phyloP scores from a whole-genome alignment of 2,888 invertebrate species.

The Orgyia antiqua region DNA sequence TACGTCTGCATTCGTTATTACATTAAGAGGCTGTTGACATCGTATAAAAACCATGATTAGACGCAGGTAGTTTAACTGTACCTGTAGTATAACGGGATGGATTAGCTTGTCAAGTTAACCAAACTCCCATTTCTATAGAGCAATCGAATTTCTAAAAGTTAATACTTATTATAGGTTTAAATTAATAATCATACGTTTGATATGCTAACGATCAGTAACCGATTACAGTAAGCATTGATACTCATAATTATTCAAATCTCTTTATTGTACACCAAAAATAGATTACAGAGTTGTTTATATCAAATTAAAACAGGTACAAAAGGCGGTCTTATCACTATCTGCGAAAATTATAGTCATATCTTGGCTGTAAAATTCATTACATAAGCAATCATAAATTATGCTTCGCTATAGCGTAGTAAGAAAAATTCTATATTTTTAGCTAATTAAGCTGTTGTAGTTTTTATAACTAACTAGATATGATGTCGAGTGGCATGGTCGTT shows the following conservation, averaged over 20 bases:
- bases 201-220: conserved; percentile 35
- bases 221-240: conserved; percentile 31
- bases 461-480: no score
- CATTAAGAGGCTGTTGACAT: conserved; percentile 55
- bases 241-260: conserved; percentile 15
- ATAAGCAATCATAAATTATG: no score
- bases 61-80: conserved; percentile 44
- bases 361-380: no score
- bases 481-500: no score
- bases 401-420: no score
- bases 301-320: no score
- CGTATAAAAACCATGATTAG: conserved; percentile 52
- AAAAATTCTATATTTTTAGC: no score
- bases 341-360: no score
- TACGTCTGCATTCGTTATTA: conserved; percentile 38
- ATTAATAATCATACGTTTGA: conserved; percentile 51
- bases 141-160: conserved; percentile 50
- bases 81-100: conserved; percentile 50
- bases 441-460: no score
- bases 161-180: conserved; percentile 47
- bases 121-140: conserved; percentile 39
- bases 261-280: no score
- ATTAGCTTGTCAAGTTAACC: conserved; percentile 45
- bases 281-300: no score
- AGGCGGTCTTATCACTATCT: no score